These are phyloP conservation scores for Balaenoptera acutorostrata DNA, from an alignment of 2,113 vertebrate species.

Conservation along the genomic window DNA sequence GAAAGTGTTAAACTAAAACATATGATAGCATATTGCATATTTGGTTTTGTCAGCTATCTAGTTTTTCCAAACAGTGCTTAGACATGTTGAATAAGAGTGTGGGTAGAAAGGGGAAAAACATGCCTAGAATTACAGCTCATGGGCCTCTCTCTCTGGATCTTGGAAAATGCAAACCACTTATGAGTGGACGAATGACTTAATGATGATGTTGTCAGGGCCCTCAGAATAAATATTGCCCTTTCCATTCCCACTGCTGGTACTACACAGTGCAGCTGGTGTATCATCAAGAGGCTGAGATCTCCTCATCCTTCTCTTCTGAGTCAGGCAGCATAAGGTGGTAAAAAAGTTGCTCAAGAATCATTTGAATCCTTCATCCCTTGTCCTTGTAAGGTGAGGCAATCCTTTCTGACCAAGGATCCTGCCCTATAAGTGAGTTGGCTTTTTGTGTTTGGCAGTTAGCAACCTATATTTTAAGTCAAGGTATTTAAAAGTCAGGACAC, in stretches of 20 bases:
- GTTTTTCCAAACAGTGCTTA: neutral
- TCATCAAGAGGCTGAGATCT: neutral
- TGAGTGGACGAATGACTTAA: conserved; percentile 27
- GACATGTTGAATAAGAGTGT: neutral
- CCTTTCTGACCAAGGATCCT: neutral
- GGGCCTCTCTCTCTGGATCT: neutral
- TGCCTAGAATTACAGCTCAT: neutral
- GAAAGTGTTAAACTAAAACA: neutral
- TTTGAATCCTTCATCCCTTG: neutral
- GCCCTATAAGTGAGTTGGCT: neutral
- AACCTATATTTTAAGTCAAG: neutral
- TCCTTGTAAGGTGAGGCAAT: neutral
- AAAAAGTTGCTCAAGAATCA: neutral
- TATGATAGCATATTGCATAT: neutral
- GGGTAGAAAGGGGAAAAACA: neutral
- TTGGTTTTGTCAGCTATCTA: neutral
- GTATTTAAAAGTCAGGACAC: neutral
- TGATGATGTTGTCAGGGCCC: conserved; percentile 3
- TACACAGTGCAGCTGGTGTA: neutral
- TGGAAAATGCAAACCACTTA: conserved; percentile 48
- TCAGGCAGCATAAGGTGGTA: neutral
- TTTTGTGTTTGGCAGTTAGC: neutral
- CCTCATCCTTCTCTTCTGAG: conserved; percentile 43
- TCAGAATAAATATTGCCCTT: conserved; percentile 55
- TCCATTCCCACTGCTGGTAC: neutral